Conservation (phyloP, 2,888 invertebrate genomes). For the Agriotes lineatus region DNA sequence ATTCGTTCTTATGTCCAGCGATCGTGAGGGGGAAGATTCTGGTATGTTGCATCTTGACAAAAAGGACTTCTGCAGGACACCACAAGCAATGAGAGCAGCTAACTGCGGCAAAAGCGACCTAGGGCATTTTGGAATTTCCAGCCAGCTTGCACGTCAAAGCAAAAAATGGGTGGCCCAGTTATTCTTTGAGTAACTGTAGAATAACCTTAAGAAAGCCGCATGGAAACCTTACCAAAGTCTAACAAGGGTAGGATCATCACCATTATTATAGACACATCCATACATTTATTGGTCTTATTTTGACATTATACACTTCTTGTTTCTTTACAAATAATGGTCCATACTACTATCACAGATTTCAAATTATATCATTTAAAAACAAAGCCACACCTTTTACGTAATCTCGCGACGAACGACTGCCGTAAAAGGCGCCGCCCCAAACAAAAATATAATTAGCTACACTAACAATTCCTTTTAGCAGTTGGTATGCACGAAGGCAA, state of each 20-base stretch:
- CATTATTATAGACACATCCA: slow-evolving; percentile 30
- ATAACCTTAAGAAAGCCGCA: too few species aligned
- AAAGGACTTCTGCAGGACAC: too few species aligned
- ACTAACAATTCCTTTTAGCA: slow-evolving; percentile 58
- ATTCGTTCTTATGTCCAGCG: too few species aligned
- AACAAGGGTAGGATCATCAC: neutral
- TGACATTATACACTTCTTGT: slow-evolving; percentile 58
- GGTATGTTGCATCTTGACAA: too few species aligned
- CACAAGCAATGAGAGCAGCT: too few species aligned
- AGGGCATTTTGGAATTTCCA: too few species aligned
- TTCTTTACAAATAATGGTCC: slow-evolving; percentile 67
- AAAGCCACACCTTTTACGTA: slow-evolving; percentile 33
- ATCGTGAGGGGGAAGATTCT: too few species aligned
- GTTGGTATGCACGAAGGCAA: slow-evolving; percentile 40
- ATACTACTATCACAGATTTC: slow-evolving; percentile 68
- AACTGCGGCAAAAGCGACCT: too few species aligned
- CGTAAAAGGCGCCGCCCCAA: slow-evolving; percentile 36
- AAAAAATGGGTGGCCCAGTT: too few species aligned
- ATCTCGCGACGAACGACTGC: slow-evolving; percentile 34
- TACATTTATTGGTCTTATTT: slow-evolving; percentile 66
- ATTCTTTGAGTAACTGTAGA: too few species aligned
- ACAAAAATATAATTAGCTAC: slow-evolving; percentile 44
- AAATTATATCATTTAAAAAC: slow-evolving; percentile 59
- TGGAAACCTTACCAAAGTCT: too few species aligned
- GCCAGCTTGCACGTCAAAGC: too few species aligned